A percentile compares a stretch with the other conserved stretches of the same genome.
Conservation (phyloP, 2,888 invertebrate species). For the Bedellia somnulentella region DNA sequence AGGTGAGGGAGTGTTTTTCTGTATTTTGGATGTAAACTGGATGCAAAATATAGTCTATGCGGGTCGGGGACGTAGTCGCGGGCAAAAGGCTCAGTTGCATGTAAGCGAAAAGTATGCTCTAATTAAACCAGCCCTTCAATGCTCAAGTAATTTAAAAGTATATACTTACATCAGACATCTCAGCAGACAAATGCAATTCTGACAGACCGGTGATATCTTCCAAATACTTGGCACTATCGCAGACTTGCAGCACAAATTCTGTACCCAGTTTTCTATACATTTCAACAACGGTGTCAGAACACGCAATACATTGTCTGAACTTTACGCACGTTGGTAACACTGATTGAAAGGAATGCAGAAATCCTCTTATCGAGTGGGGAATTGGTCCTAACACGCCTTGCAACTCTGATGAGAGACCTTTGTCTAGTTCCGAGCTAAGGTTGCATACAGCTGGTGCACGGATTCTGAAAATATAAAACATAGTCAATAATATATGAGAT, state of each 20-base stretch:
- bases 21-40: too few relatives aligned
- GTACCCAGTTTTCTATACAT: conserved; percentile 18
- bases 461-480: conserved; percentile 54
- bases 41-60: too few relatives aligned
- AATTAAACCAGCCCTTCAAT: too few relatives aligned
- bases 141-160: background rate
- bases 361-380: conserved; percentile 94
- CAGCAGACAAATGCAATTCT: conserved; percentile 61
- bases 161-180: conserved; percentile 58
- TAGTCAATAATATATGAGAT: too few relatives aligned
- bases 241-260: conserved; percentile 73
- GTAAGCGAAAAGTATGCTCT: too few relatives aligned
- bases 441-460: conserved; percentile 69
- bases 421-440: conserved; percentile 26
- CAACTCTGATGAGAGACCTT: conserved; percentile 25
- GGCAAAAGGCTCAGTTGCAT: too few relatives aligned
- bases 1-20: too few relatives aligned
- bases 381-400: conserved; percentile 77
- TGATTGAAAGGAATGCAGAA: conserved; percentile 79
- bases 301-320: conserved; percentile 91
- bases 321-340: conserved; percentile 82
- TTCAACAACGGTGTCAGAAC: conserved; percentile 64
- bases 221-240: conserved; percentile 77
- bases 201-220: conserved; percentile 85
- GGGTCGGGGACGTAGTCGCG: too few relatives aligned